A percentile compares a stretch with the other conserved stretches of the same genome.
phyloP scores from a whole-genome alignment of 2,113 vertebrate species.

The Lamprotornis superbus region DNA sequence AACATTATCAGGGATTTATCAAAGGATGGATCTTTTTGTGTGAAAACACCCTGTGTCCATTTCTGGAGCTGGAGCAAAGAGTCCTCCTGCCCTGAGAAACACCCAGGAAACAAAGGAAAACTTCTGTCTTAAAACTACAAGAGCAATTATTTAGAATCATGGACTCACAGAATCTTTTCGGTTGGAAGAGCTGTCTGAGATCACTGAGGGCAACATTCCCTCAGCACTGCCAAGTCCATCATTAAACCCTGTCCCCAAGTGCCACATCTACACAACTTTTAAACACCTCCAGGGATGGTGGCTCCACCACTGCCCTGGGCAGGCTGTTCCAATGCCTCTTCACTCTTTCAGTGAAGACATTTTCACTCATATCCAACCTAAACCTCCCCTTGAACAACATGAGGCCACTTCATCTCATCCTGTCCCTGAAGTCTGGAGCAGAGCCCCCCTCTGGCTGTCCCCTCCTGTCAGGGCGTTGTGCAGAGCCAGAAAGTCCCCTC shows the following conservation, averaged over 20 bases:
- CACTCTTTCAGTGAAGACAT: neutral
- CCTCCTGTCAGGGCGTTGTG: neutral
- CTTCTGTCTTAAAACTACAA: neutral
- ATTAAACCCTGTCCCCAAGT: neutral
- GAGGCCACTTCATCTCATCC: accelerated
- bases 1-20: neutral
- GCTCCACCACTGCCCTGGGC: neutral
- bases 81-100: neutral
- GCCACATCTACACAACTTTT: neutral
- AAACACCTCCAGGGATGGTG: neutral
- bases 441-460: accelerated
- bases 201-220: too few species aligned
- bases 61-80: neutral
- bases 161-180: neutral
- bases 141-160: neutral
- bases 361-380: neutral
- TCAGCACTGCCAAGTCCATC: neutral
- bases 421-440: neutral
- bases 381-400: accelerated
- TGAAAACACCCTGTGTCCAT: neutral
- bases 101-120: neutral
- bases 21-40: neutral
- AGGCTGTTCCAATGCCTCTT: neutral
- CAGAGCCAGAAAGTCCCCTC: neutral
- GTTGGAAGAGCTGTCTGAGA: neutral